phyloP scores from a whole-genome alignment of 2,888 invertebrate genomes.

The Megastigmus dorsalis region DNA sequence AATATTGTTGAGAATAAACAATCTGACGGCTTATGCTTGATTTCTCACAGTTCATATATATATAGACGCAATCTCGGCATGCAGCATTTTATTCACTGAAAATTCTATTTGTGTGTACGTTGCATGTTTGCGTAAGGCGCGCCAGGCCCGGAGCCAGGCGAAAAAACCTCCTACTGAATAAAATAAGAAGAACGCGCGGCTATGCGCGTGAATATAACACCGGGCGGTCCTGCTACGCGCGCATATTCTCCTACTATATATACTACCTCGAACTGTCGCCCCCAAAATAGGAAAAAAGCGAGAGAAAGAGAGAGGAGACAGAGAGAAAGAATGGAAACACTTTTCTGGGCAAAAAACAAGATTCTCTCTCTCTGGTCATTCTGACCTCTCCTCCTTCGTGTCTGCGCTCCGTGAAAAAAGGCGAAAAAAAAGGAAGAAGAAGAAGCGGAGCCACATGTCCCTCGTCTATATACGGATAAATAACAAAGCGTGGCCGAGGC shows the following conservation, averaged over 20 bases:
- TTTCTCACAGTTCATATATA: too few species aligned
- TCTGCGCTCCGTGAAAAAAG: background rate
- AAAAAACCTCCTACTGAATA: conserved; percentile 30
- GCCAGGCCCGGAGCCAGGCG: too few species aligned
- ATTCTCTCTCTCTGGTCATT: background rate
- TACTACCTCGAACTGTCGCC: too few species aligned
- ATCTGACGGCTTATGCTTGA: too few species aligned
- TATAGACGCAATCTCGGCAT: too few species aligned
- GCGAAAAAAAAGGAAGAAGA: background rate
- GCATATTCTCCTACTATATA: background rate
- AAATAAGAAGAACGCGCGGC: conserved; percentile 4
- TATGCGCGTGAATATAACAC: conserved; percentile 15
- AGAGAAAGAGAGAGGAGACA: too few species aligned
- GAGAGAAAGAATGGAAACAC: conserved; percentile 14
- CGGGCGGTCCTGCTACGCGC: background rate
- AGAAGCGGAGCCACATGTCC: conserved; percentile 13
- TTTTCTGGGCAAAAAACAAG: conserved; percentile 10
- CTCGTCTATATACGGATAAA: background rate
- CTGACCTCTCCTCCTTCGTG: background rate
- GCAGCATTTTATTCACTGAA: too few species aligned
- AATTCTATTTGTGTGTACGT: conserved; percentile 29
- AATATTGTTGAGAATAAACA: too few species aligned
- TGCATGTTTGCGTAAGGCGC: conserved; percentile 19
- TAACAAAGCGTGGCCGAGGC: conserved; percentile 24
- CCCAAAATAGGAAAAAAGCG: too few species aligned